Evolutionary conservation across 1,140 invertebrate genomes (phyloP), one percentile per base, ranked within the genome.

Genomic region (Diachasma alloeum): DNA sequence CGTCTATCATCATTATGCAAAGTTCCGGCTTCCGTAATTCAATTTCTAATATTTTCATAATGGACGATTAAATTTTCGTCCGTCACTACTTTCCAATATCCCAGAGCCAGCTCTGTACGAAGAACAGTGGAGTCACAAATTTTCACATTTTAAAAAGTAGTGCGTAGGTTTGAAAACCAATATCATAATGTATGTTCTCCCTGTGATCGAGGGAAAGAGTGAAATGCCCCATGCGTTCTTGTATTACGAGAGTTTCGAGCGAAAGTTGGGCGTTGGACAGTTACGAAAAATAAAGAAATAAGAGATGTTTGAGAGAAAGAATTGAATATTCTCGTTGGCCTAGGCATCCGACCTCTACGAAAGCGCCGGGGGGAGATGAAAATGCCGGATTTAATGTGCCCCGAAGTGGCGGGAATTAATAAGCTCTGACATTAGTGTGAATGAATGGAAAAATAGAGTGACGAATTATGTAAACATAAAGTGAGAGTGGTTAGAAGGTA

Each of bases 181-280:
- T 63, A 63, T 63, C 24, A 26, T 63, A 63, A 63, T 63, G 59
- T 13, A 13, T 68, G 13, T 68, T 37, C 15, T 17, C n/a, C 48
- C 48, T n/a, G 5, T 37, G 66, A 37, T 68, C 36, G 36, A 68
- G 66, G 9, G 36, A 68, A 68, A 68, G 66, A 68, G 66, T 68
- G 66, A 68, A 68, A 68, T 68, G 66, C 36, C 31, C 36, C 17
- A 68, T 68, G 26, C 36, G 66, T 68, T 37, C 36, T 19, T 68
- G 66, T 68, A 68, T 68, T 68, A 68, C 66, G 66, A 68, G 66
- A 68, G 66, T 72, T 39, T 46, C 46, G 44, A 72, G 70, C 70
- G 70, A 72, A 72, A 72, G 70, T 72, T 72, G 70, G 46, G 46
- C 46, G 44, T 72, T 26, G 44, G 44, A 72, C 70, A 72, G 24